Evolutionary conservation across 1,140 invertebrate species (phyloP).

Genomic region (Nasonia longicornis): DNA sequence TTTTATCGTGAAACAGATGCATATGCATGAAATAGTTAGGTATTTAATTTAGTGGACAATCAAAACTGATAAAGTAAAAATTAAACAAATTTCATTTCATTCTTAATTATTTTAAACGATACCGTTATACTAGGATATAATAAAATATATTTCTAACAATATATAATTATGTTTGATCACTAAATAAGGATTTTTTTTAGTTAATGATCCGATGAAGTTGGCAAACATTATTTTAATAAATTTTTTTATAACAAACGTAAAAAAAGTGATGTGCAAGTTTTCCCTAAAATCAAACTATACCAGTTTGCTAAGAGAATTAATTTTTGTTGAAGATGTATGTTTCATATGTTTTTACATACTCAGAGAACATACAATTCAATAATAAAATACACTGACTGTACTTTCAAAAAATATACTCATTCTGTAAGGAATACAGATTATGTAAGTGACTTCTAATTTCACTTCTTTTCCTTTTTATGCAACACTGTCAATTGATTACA

Average conservation of each 20-base stretch:
- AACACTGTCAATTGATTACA: neutral
- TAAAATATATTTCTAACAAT: conserved; percentile 7
- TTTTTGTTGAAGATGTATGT: neutral
- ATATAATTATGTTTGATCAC: neutral
- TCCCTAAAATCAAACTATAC: neutral
- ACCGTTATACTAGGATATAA: neutral
- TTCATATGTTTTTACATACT: neutral
- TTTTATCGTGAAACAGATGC: neutral
- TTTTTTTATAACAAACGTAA: neutral
- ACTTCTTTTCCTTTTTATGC: neutral
- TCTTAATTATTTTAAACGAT: neutral
- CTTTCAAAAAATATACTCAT: neutral
- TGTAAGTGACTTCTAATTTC: neutral
- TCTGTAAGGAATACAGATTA: neutral
- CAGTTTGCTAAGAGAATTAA: neutral
- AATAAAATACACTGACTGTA: neutral
- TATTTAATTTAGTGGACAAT: neutral
- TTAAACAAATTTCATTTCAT: neutral
- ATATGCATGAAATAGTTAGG: neutral
- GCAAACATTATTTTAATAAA: neutral
- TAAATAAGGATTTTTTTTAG: neutral
- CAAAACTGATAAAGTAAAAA: neutral
- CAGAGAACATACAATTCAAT: neutral
- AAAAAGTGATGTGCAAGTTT: neutral
- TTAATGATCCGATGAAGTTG: neutral